Conservation (phyloP, 2,113 vertebrate genomes). For the Labrus mixtus region DNA sequence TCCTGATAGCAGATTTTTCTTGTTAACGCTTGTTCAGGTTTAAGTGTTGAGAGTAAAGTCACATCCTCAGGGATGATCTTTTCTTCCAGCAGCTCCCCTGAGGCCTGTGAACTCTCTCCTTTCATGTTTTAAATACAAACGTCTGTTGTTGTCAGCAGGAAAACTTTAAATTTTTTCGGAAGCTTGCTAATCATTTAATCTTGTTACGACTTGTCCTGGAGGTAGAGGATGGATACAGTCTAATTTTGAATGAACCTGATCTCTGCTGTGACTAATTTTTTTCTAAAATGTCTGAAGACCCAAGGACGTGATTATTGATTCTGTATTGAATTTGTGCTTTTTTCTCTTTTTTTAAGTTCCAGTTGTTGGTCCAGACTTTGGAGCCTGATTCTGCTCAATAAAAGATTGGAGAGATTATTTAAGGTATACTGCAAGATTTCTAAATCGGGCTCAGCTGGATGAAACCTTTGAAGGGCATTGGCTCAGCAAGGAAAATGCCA, state of each 20-base stretch:
- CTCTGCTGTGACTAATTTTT: neutral
- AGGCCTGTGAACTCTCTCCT: neutral
- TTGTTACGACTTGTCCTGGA: neutral
- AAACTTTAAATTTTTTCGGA: neutral
- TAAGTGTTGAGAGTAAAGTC: constrained; percentile 13
- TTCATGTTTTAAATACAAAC: constrained; percentile 17
- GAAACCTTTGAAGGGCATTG: constrained; percentile 11
- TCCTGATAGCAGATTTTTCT: constrained; percentile 13
- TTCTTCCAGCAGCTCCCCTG: constrained; percentile 5
- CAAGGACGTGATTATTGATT: neutral
- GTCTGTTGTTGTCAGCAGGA: constrained; percentile 18
- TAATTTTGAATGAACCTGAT: neutral
- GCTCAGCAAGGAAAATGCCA: constrained; percentile 35
- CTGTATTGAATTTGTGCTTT: neutral
- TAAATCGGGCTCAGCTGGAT: constrained; percentile 17
- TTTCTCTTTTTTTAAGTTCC: neutral
- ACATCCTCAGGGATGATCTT: neutral
- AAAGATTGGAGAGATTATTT: constrained; percentile 2
- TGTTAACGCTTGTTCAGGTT: neutral
- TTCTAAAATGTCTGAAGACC: neutral
- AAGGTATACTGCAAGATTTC: neutral
- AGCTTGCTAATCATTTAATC: constrained; percentile 15
- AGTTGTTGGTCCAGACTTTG: neutral
- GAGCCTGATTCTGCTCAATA: neutral
- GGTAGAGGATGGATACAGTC: neutral